phyloP scores from a whole-genome alignment of 2,888 invertebrate species.

The Heliconius ethilla region DNA sequence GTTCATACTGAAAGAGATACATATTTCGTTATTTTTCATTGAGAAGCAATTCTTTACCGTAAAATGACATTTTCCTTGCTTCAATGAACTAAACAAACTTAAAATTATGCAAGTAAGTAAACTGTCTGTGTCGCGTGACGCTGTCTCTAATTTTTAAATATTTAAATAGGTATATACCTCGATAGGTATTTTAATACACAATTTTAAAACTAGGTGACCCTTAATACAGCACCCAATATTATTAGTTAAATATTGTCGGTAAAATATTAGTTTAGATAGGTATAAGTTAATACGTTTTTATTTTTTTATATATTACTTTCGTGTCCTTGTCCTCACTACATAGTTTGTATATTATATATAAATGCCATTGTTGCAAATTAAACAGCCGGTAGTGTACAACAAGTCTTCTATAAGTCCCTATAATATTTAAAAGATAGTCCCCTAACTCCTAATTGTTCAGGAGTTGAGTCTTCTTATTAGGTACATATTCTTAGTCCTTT shows the following conservation, averaged over 20 bases:
- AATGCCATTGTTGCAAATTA: not conserved
- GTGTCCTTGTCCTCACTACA: not conserved
- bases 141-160: not conserved
- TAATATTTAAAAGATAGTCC: no score
- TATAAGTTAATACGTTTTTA: not conserved
- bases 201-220: not conserved
- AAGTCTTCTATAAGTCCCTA: no score
- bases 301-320: not conserved
- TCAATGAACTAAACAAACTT: constrained; percentile 22
- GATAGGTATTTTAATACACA: no score
- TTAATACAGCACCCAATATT: not conserved
- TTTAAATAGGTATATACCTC: not conserved
- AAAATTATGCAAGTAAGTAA: not conserved
- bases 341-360: not conserved
- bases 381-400: not conserved
- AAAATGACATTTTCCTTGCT: constrained; percentile 25
- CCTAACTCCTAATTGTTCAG: no score
- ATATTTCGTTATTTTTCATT: constrained; percentile 30
- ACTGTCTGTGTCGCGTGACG: not conserved
- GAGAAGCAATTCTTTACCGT: constrained; percentile 12
- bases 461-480: no score
- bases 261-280: no score
- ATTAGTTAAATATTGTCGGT: not conserved
- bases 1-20: constrained; percentile 50
- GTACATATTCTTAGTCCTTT: no score